These are phyloP conservation scores for Tragopan temminckii DNA, from an alignment of 2,797 vertebrate genomes.

Conservation along the genomic window DNA sequence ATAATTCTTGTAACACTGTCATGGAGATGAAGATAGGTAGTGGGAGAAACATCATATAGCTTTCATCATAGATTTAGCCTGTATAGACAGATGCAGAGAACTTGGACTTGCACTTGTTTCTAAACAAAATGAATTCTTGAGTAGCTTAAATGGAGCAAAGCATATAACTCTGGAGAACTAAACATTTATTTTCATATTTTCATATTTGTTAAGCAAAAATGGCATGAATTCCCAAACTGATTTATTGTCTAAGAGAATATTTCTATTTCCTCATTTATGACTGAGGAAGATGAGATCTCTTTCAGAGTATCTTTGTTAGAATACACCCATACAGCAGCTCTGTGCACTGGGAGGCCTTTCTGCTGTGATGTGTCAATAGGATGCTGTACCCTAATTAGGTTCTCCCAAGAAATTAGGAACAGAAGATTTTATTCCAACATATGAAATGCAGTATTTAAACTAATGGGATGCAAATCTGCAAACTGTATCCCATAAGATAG, in stretches of 20 bases:
- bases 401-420: not conserved
- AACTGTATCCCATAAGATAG: not conserved
- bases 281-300: not conserved
- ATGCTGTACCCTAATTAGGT: not conserved
- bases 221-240: not conserved
- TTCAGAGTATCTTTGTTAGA: not conserved
- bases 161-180: not conserved
- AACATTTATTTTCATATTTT: not conserved
- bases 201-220: not conserved
- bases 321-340: not conserved
- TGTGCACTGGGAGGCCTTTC: not conserved
- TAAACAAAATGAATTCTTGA: slow-evolving; percentile 12
- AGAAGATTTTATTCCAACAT: not conserved
- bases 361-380: not conserved
- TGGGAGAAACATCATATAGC: not conserved
- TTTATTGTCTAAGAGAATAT: not conserved
- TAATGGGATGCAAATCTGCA: not conserved
- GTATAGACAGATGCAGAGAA: slow-evolving; percentile 18
- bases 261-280: not conserved
- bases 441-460: not conserved
- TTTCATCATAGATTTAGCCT: slow-evolving; percentile 22
- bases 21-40: not conserved
- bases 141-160: not conserved
- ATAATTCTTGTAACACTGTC: slow-evolving; percentile 21
- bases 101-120: not conserved